These are phyloP conservation scores for Bombus superbus DNA, from an alignment of 1,140 invertebrate genomes.

Conservation along the genomic window DNA sequence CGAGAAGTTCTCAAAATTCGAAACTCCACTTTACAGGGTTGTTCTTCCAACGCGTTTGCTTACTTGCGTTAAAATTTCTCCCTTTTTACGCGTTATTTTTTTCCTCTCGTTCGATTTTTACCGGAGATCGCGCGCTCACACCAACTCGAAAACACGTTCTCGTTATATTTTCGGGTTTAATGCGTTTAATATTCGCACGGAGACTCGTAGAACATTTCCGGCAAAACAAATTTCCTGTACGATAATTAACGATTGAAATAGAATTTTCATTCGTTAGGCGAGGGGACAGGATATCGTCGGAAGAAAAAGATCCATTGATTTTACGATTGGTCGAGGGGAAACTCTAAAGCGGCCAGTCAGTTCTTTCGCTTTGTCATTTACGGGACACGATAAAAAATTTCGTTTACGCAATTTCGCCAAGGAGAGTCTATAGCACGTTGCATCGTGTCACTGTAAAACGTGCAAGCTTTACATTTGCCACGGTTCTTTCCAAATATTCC, in stretches of 20 bases:
- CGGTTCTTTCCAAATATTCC: background rate
- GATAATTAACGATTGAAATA: too few species aligned
- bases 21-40: background rate
- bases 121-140: fast-evolving
- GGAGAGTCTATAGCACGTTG: too few species aligned
- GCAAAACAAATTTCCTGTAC: too few species aligned
- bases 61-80: background rate
- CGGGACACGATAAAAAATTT: background rate
- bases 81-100: background rate
- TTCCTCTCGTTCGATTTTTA: background rate
- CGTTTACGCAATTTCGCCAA: too few species aligned
- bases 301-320: background rate
- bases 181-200: too few species aligned
- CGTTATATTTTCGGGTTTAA: too few species aligned
- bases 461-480: too few species aligned
- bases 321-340: background rate
- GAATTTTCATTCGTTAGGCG: too few species aligned
- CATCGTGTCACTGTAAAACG: too few species aligned
- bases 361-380: background rate
- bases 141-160: too few species aligned
- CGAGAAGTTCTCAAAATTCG: background rate
- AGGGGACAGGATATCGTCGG: too few species aligned
- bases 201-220: too few species aligned
- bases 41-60: background rate
- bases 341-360: background rate